phyloP scores from a whole-genome alignment of 2,888 invertebrate species.

The Lasioglossum leucozonium region DNA sequence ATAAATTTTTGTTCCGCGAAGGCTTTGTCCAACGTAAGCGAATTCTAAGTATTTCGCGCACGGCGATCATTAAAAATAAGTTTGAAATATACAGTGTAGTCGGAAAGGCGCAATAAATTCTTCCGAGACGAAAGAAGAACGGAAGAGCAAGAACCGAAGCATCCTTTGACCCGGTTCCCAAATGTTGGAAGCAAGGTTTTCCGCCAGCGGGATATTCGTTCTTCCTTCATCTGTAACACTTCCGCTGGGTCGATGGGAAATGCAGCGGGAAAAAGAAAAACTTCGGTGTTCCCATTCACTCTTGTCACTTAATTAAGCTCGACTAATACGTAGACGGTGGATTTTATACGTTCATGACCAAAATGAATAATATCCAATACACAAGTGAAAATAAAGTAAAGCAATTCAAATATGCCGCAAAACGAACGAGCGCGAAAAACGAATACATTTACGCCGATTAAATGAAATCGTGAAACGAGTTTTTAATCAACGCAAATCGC shows the following conservation, averaged over 20 bases:
- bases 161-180: constrained; percentile 54
- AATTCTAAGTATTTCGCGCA: background rate
- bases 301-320: background rate
- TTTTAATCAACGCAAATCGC: background rate
- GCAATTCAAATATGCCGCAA: too few relatives aligned
- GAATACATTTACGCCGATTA: background rate
- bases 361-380: background rate
- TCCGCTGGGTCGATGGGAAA: constrained; percentile 18
- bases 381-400: too few relatives aligned
- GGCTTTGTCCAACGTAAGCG: background rate
- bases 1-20: background rate
- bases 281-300: background rate
- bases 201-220: constrained; percentile 43
- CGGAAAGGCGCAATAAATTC: constrained; percentile 35
- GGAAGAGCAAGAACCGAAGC: constrained; percentile 16
- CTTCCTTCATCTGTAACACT: constrained; percentile 24
- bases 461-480: background rate
- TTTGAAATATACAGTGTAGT: background rate
- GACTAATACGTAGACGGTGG: background rate
- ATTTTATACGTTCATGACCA: background rate
- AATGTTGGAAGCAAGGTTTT: constrained; percentile 60
- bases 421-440: too few relatives aligned
- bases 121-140: constrained; percentile 2
- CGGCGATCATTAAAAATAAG: background rate
- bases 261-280: background rate